Conservation (phyloP, 2,888 invertebrate species). For the Sisyra nigra region DNA sequence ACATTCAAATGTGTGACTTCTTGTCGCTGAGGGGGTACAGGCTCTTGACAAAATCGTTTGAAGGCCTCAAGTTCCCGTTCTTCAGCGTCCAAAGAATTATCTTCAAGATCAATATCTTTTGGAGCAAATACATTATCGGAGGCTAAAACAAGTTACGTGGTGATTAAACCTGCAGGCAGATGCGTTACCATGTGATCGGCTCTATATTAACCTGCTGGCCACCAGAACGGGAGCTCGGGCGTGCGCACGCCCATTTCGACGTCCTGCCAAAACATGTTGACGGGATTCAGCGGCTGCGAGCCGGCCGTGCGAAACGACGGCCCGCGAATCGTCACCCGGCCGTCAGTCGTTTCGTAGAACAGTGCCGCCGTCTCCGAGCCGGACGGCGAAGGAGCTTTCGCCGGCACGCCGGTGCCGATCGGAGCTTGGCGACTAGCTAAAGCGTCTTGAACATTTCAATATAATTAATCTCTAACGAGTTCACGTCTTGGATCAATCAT, state of each 20-base stretch:
- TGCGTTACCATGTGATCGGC: too few relatives aligned
- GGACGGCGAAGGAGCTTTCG: not conserved
- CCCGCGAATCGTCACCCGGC: conserved; percentile 1
- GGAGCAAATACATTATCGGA: conserved; percentile 61
- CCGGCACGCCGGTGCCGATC: conserved; percentile 1
- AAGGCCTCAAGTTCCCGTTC: conserved; percentile 75
- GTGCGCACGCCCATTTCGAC: conserved; percentile 1
- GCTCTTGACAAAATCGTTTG: conserved; percentile 74
- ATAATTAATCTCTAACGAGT: too few relatives aligned
- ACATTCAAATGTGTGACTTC: conserved; percentile 60
- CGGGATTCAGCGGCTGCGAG: conserved; percentile 1
- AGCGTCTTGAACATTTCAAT: too few relatives aligned
- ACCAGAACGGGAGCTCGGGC: conserved; percentile 4
- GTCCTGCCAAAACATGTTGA: conserved; percentile 2
- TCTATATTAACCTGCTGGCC: conserved; percentile 3
- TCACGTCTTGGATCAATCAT: too few relatives aligned
- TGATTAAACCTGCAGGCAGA: not conserved
- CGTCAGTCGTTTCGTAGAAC: not conserved
- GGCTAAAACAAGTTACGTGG: conserved; percentile 10
- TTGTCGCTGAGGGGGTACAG: conserved; percentile 59
- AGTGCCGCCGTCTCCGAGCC: not conserved
- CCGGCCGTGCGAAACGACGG: not conserved
- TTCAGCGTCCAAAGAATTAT: conserved; percentile 60
- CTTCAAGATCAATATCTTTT: conserved; percentile 57
- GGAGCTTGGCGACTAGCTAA: not conserved